A percentile compares a stretch with the other conserved stretches of the same genome.
Conservation (phyloP, 2,888 invertebrate species). For the Tiphia femorata region DNA sequence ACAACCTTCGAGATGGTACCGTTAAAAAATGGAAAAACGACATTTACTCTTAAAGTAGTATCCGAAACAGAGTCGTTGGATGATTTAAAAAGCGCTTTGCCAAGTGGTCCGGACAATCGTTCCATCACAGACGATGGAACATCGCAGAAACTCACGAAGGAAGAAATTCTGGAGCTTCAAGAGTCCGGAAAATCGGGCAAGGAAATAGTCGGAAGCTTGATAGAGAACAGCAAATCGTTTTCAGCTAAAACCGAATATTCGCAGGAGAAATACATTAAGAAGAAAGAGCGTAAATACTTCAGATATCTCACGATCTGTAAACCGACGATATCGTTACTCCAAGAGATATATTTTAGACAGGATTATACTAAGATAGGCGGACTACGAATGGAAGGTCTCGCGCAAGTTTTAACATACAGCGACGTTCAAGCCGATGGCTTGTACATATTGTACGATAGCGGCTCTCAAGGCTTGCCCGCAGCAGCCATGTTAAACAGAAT, state of each 20-base stretch:
- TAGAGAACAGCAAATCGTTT: constrained; percentile 93
- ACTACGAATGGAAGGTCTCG: constrained; percentile 87
- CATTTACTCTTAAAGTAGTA: constrained; percentile 59
- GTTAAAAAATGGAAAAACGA: constrained; percentile 64
- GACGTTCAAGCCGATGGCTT: constrained; percentile 85
- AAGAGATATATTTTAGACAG: constrained; percentile 86
- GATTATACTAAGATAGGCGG: constrained; percentile 82
- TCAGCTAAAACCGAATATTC: constrained; percentile 90
- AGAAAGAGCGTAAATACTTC: constrained; percentile 95
- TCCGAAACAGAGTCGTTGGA: constrained; percentile 74
- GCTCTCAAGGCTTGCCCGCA: constrained; percentile 86
- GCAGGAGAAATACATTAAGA: constrained; percentile 94
- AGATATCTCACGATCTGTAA: constrained; percentile 83
- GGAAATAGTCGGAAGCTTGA: constrained; percentile 87
- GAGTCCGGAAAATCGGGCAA: constrained; percentile 82
- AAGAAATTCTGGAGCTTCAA: constrained; percentile 85
- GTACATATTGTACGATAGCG: constrained; percentile 89
- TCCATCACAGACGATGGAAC: constrained; percentile 83
- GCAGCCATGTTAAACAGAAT: constrained; percentile 87
- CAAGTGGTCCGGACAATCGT: constrained; percentile 86
- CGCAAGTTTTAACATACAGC: constrained; percentile 86
- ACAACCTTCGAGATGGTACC: constrained; percentile 83
- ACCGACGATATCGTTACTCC: constrained; percentile 85
- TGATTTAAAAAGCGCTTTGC: constrained; percentile 74
- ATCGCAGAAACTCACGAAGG: constrained; percentile 86